Percentiles rank a stretch among this genome's conserved stretches.
These are phyloP conservation scores for Euglossa dilemma DNA, from an alignment of 1,140 invertebrate genomes.

Conservation along the genomic window DNA sequence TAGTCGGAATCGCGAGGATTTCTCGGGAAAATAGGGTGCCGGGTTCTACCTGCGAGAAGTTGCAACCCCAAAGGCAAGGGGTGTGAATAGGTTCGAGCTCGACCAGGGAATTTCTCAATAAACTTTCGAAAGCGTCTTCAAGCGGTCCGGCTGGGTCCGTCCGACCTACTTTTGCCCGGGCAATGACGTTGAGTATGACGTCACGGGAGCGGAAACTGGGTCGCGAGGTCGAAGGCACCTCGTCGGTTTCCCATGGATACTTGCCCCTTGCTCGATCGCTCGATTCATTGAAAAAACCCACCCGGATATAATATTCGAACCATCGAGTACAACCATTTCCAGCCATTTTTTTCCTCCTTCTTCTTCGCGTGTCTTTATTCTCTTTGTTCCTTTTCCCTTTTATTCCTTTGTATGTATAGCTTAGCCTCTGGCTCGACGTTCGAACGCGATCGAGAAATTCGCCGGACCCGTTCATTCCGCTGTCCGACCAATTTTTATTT, in stretches of 20 bases:
- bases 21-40: neutral
- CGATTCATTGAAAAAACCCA: constrained; percentile 69
- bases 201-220: constrained; percentile 71
- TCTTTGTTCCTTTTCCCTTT: neutral
- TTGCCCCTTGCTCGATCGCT: constrained; percentile 55
- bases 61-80: neutral
- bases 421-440: neutral
- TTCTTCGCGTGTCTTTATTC: neutral
- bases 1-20: too few relatives aligned
- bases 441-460: neutral
- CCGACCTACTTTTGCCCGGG: constrained; percentile 76
- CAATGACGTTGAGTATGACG: constrained; percentile 77
- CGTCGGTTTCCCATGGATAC: constrained; percentile 62
- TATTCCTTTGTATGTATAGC: too few relatives aligned
- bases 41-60: neutral
- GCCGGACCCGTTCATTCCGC: too few relatives aligned
- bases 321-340: constrained; percentile 8
- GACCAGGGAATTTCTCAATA: constrained; percentile 71
- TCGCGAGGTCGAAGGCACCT: constrained; percentile 72
- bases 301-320: constrained; percentile 49
- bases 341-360: neutral
- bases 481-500: too few relatives aligned
- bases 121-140: constrained; percentile 67
- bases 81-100: constrained; percentile 33
- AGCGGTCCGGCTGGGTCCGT: constrained; percentile 65